Conservation (phyloP, 2,113 vertebrate species). For the Crotophaga sulcirostris region DNA sequence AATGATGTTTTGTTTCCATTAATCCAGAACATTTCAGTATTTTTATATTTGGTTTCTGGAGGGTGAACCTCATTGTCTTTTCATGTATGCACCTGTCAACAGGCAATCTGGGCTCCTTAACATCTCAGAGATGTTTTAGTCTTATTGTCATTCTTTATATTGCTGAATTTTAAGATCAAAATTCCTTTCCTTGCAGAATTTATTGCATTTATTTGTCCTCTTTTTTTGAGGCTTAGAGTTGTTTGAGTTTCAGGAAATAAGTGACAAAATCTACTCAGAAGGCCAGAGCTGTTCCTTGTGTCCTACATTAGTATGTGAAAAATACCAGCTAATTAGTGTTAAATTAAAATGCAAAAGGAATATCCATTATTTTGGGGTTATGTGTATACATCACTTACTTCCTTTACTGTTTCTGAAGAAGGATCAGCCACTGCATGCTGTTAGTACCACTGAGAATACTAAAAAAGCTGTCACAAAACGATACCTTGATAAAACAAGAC, state of each 20-base stretch:
- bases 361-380: constrained; percentile 5
- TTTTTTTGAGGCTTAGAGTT: background rate
- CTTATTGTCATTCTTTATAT: background rate
- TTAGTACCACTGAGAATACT: background rate
- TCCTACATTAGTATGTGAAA: background rate
- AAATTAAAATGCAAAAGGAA: constrained; percentile 14
- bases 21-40: background rate
- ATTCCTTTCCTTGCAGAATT: background rate
- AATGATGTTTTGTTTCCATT: background rate
- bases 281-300: background rate
- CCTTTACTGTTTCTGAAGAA: background rate
- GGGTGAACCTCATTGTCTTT: background rate
- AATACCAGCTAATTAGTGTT: constrained; percentile 9
- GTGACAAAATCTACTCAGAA: background rate
- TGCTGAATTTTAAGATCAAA: background rate
- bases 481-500: background rate
- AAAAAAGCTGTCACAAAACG: background rate
- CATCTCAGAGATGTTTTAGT: background rate
- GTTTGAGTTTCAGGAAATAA: background rate
- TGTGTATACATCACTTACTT: background rate
- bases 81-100: background rate
- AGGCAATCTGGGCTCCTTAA: background rate
- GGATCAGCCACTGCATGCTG: background rate
- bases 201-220: background rate
- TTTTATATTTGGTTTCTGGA: background rate